Conservation (phyloP, 2,888 invertebrate genomes). For the Drosophila ezoana region DNA sequence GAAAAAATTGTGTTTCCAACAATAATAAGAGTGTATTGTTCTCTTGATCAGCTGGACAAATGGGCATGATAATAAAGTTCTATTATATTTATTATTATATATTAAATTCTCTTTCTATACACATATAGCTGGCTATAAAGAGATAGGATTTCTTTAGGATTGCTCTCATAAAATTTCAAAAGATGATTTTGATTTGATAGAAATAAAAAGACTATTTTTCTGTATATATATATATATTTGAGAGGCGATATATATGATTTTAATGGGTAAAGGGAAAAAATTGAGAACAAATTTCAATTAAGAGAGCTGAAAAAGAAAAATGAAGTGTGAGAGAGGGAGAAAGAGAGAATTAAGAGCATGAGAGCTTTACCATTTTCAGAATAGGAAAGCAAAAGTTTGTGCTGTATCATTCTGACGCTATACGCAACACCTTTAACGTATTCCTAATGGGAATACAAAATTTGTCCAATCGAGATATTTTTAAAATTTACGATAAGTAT, state of each 20-base stretch:
- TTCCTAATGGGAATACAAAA: neutral
- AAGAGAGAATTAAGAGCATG: neutral
- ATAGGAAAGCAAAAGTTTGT: neutral
- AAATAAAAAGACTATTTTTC: too few relatives aligned
- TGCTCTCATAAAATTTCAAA: too few relatives aligned
- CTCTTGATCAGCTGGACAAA: slow-evolving; percentile 2
- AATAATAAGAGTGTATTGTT: neutral
- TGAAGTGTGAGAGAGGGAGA: too few relatives aligned
- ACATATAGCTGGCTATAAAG: too few relatives aligned
- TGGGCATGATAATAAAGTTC: slow-evolving; percentile 1
- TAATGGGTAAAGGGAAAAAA: too few relatives aligned
- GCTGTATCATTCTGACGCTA: slow-evolving; percentile 10
- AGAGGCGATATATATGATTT: too few relatives aligned
- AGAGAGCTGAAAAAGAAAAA: neutral
- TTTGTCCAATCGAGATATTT: neutral
- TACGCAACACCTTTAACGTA: neutral
- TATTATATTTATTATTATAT: too few relatives aligned
- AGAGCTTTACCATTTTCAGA: neutral
- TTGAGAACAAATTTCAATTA: neutral
- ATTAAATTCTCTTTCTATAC: too few relatives aligned
- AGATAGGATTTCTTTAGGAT: too few relatives aligned
- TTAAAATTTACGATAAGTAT: neutral
- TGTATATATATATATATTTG: too few relatives aligned
- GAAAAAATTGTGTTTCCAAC: too few relatives aligned
- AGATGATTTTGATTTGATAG: too few relatives aligned